Evolutionary conservation across 2,888 invertebrate genomes (phyloP), one percentile per base, ranked within the genome.

Genomic region (Habrosyne pyritoides): DNA sequence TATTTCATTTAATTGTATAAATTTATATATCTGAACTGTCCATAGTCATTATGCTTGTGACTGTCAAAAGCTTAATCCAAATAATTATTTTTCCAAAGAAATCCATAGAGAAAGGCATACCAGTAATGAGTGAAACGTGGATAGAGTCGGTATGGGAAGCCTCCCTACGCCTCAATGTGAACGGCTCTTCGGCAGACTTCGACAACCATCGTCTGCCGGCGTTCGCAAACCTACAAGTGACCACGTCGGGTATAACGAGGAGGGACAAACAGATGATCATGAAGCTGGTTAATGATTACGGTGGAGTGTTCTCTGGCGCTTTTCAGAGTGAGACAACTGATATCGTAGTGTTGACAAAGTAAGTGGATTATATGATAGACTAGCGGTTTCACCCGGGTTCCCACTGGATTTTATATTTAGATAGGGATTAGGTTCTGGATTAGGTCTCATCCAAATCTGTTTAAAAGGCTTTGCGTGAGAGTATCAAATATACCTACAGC

Each of bases 51-150:
- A n/a, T n/a, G n/a, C n/a, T n/a, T n/a, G n/a, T n/a, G n/a, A n/a
- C n/a, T n/a, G n/a, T n/a, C n/a, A n/a, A n/a, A n/a, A n/a, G n/a
- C n/a, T n/a, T 30, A 52, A 4, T 46, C 12, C 21, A 14, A 53
- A 4, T 0, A 53, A 21, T n/a, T 54, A 48, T 53, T 24, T 70
- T 83, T 49, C 22, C 18, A 10, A 77, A 96, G 95, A 95, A 94
- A 84, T 97, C 97, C 14, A 92, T 94, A 24, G 94, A 94, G 73
- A 90, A 90, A 68, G 94, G 94, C 53, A 94, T 96, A 57, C 95
- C 95, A 28, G 93, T 98, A 10, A 96, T 98, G 95, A 93, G 94
- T 4, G 93, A 94, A 8, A 93, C 94, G 14, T 99, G 98, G 98
- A 92, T 99, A 0, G 91, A 95, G 33, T 94, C 94, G 0, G 95